phyloP scores from a whole-genome alignment of 2,113 vertebrate species.

The Eira barbara region DNA sequence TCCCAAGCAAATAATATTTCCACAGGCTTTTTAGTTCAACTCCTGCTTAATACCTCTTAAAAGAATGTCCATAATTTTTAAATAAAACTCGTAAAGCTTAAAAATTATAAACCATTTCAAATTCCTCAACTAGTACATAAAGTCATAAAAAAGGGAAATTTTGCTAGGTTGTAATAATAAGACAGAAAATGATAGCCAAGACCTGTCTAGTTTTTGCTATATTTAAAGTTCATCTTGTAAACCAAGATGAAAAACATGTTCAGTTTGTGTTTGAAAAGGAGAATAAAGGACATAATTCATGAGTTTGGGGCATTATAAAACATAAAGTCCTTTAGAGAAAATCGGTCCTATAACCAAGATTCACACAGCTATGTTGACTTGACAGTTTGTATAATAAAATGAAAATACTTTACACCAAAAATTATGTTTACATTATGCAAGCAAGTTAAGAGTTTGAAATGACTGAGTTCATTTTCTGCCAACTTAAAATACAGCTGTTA shows the following conservation, averaged over 20 bases:
- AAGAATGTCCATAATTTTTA: background rate
- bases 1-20: background rate
- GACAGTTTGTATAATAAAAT: constrained; percentile 15
- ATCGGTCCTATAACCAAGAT: background rate
- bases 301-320: background rate
- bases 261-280: background rate
- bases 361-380: background rate
- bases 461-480: background rate
- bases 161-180: background rate
- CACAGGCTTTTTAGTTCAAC: background rate
- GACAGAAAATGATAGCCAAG: background rate
- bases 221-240: background rate
- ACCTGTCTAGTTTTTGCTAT: background rate
- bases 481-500: constrained; percentile 29
- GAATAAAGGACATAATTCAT: background rate
- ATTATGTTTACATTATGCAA: background rate
- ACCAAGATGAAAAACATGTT: background rate
- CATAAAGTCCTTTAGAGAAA: background rate
- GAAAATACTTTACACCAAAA: background rate
- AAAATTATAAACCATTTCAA: background rate
- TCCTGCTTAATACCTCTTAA: background rate
- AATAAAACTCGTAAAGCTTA: background rate
- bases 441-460: constrained; percentile 2
- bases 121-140: background rate
- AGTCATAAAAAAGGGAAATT: background rate